Percentiles rank a stretch among this genome's conserved stretches.
phyloP scores from a whole-genome alignment of 2,113 vertebrate genomes.

The Rhynchopsitta pachyrhyncha region DNA sequence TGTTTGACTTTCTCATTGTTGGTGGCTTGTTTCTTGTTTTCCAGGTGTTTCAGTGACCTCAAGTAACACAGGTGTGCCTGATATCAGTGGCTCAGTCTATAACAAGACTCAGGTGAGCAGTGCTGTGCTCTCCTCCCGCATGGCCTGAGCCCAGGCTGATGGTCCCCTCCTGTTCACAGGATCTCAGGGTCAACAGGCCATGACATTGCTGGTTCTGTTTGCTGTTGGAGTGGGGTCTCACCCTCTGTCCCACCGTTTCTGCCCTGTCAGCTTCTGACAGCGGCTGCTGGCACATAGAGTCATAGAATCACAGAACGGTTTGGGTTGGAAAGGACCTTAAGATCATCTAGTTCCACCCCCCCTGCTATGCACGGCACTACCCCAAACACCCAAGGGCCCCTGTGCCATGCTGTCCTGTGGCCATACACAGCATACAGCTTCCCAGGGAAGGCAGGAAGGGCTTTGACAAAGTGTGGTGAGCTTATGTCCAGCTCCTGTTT shows the following conservation, averaged over 20 bases:
- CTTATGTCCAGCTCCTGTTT: not conserved
- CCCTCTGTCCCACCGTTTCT: not conserved
- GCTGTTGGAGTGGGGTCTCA: not conserved
- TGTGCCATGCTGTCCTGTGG: rapidly evolving
- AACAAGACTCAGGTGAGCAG: conserved; percentile 90
- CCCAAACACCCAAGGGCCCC: rapidly evolving
- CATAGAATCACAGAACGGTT: not conserved
- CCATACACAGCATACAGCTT: rapidly evolving
- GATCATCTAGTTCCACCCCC: not conserved
- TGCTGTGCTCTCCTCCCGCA: not conserved
- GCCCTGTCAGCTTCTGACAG: not conserved
- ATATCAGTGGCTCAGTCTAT: conserved; percentile 92
- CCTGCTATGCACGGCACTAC: not conserved
- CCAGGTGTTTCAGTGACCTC: conserved; percentile 89
- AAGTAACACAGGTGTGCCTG: conserved; percentile 87
- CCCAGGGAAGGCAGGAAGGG: not conserved
- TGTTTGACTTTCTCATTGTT: not conserved
- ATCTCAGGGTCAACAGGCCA: not conserved
- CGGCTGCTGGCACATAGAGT: not conserved
- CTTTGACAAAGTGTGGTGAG: not conserved
- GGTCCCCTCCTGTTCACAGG: not conserved
- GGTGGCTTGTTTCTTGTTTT: not conserved
- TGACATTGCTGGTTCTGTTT: not conserved
- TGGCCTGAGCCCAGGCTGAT: not conserved
- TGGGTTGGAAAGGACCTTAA: not conserved